Base-by-base conservation (phyloP, 2,888 invertebrate genomes). In the Criorhina ranunculi region DNA sequence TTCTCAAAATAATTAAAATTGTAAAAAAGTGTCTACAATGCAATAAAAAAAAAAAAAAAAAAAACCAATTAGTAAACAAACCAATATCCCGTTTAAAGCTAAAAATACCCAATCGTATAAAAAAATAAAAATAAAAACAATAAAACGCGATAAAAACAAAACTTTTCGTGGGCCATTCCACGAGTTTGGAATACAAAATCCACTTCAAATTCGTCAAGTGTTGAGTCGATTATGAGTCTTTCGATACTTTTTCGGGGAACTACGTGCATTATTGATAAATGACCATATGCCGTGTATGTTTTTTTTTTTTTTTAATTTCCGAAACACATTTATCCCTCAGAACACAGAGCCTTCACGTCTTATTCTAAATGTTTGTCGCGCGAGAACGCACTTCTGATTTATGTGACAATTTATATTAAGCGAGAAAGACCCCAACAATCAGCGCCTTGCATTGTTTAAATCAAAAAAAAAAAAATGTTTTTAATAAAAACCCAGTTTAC, bases 231-330 rank as follows among this genome's bases (percentile, higher is more conserved):
- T 12, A 29, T 8, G 57, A 17, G 29, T 8, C 17, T 55, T n/a
- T 17, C 12, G 59, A 75, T 44, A 46, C 46, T 60, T 53, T 37
- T 53, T 37, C 35, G 37, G 19, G 9, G 29, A 31, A 42, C 9
- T 80, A 73, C 66, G 66, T 80, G 67, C 67, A 35, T 67, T 55
- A 75, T 19, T 69, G 67, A 69, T 59, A 72, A 79, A 79, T 79
- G 64, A 42, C 57, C 72, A 66, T 35, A 31, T 24, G 44, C 17
- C 24, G 24, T 60, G 55, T 31, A 35, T 59, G 67, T 67, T 59
- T n/a, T n/a, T n/a, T n/a, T n/a, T n/a, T n/a, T n/a, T n/a, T n/a
- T n/a, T n/a, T 55, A 35, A 44, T 73, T 53, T 62, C 44, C 46
- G 62, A 80, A 75, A 46, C 35, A 51, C 66, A 80, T 80, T 77